Evolutionary conservation across 2,888 invertebrate species (phyloP).

Genomic region (Eurytoma californica): DNA sequence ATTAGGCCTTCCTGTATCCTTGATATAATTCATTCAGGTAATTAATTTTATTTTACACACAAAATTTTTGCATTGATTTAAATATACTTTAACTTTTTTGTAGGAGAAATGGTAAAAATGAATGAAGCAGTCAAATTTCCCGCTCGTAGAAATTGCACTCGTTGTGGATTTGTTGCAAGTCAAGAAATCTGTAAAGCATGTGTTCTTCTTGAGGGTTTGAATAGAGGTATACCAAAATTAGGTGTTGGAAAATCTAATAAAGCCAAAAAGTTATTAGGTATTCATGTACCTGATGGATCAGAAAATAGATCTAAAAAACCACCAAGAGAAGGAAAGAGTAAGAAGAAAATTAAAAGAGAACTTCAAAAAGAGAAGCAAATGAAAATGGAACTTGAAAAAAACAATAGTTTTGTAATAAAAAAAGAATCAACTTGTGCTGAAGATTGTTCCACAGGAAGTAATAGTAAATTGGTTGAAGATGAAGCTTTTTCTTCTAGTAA

Average conservation of each 20-base stretch:
- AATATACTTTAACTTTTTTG: slow-evolving; percentile 61
- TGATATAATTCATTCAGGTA: slow-evolving; percentile 94
- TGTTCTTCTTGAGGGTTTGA: slow-evolving; percentile 94
- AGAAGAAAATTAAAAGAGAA: slow-evolving; percentile 50
- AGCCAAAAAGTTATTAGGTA: slow-evolving; percentile 73
- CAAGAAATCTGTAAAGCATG: slow-evolving; percentile 98
- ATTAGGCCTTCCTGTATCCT: slow-evolving; percentile 93
- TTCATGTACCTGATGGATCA: slow-evolving; percentile 47
- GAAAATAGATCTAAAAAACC: slow-evolving; percentile 37
- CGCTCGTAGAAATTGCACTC: slow-evolving; percentile 84
- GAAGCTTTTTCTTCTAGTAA: no score
- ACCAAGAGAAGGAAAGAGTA: slow-evolving; percentile 30
- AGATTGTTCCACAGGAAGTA: no score
- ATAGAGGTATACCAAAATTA: slow-evolving; percentile 92
- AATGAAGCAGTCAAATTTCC: slow-evolving; percentile 90
- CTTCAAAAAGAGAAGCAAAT: slow-evolving; percentile 5
- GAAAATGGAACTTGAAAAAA: background rate
- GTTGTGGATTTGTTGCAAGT: slow-evolving; percentile 94
- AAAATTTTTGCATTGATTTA: slow-evolving; percentile 3
- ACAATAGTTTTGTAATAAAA: background rate
- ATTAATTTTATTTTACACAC: slow-evolving; percentile 39
- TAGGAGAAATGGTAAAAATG: slow-evolving; percentile 89
- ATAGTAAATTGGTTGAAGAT: no score
- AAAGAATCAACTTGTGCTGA: no score
- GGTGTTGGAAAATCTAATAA: slow-evolving; percentile 94